These are phyloP conservation scores for Campylomormyrus numenius DNA, from an alignment of 2,113 vertebrate genomes.

Conservation along the genomic window DNA sequence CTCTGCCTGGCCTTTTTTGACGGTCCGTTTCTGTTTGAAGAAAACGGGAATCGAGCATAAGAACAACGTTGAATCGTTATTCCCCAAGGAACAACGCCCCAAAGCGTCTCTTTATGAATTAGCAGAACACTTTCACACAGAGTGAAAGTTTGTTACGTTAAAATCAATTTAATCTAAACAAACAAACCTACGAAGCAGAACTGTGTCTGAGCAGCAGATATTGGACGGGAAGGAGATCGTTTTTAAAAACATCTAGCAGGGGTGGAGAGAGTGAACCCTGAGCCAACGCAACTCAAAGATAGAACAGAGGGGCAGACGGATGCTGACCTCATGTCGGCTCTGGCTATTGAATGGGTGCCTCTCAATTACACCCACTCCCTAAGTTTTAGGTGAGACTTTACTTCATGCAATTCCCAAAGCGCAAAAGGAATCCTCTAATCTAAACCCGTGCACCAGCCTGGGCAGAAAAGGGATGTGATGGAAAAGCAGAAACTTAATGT, in stretches of 20 bases:
- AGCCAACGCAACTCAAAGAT: background rate
- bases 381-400: background rate
- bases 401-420: background rate
- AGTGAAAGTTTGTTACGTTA: background rate
- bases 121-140: background rate
- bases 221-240: background rate
- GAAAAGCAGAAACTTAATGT: background rate
- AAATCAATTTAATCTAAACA: background rate
- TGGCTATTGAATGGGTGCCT: background rate
- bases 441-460: background rate
- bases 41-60: background rate
- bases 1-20: constrained; percentile 64
- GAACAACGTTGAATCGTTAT: background rate
- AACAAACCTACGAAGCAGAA: background rate
- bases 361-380: background rate
- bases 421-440: background rate
- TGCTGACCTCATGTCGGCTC: background rate
- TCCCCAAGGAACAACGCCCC: background rate
- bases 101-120: background rate
- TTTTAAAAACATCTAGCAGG: background rate
- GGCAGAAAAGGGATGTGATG: background rate
- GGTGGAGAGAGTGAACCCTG: no score
- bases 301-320: background rate
- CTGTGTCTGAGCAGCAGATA: background rate
- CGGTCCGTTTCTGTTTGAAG: constrained; percentile 71